Conservation (phyloP, 2,888 invertebrate species). For the Piscicola geometra region DNA sequence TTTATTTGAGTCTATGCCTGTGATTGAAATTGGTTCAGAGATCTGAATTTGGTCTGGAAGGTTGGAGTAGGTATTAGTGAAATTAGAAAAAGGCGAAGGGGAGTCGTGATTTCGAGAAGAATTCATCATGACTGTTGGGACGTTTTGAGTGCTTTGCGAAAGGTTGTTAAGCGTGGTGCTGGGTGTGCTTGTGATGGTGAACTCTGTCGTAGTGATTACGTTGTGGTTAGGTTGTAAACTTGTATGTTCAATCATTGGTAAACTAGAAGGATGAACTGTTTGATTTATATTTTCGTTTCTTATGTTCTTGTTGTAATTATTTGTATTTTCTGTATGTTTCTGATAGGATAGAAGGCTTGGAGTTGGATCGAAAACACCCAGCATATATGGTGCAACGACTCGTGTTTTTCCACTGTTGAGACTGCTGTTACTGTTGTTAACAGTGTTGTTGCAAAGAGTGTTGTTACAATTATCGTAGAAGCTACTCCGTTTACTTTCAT, state of each 20-base stretch:
- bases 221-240: too few species aligned
- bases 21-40: too few species aligned
- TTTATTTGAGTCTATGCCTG: neutral
- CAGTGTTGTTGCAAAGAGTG: neutral
- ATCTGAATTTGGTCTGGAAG: too few species aligned
- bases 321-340: neutral
- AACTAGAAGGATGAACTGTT: too few species aligned
- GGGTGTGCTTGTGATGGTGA: too few species aligned
- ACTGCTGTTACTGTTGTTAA: neutral
- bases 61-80: neutral
- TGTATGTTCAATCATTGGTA: too few species aligned
- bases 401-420: conserved; percentile 20
- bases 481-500: conserved; percentile 3
- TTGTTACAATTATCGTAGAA: neutral
- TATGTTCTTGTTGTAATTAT: neutral
- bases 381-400: conserved; percentile 35
- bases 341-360: neutral
- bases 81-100: neutral
- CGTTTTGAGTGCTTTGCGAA: too few species aligned
- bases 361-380: conserved; percentile 37
- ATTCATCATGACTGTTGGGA: neutral
- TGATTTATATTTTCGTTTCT: neutral
- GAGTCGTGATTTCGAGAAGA: neutral
- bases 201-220: too few species aligned
- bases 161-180: neutral